Evolutionary conservation across 92 coral and sea anemone genomes (phyloP), one percentile per base, ranked within the genome.

Genomic region (Pocillopora meandrina): DNA sequence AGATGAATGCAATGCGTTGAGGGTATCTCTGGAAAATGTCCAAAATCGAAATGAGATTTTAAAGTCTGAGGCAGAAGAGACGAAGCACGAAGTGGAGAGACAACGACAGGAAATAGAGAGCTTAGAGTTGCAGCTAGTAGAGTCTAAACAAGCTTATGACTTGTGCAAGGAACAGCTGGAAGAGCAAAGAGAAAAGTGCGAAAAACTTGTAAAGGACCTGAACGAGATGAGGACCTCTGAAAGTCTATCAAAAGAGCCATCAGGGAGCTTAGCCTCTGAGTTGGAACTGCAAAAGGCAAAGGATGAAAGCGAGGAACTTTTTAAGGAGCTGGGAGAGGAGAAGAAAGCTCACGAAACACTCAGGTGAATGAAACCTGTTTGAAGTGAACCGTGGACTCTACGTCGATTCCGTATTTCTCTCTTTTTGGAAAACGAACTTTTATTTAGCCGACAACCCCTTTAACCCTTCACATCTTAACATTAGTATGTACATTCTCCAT

Each of bases 301-400:
- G 61, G 34, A 58, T 12, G 68, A 75, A 68, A 65, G 34, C 34
- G 82, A 76, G 0, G 86, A 81, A 56, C 61, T 76, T 55, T 4
- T 33, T 18, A 77, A 86, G 47, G 91, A 88, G 36, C 79, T 89
- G n/a, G 42, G 63, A 5, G 82, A 85, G 19, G 92, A 89, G 9
- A 74, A 62, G 59, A 85, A 74, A 65, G 77, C 80, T 3, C 89
- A 85, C 69, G 86, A 89, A 19, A 77, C 74, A 9, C 62, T 88
- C 3, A 83, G 88, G 91, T 88, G 2, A n/a, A 33, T 42, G 16
- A 31, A 34, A 18, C 56, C 52, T 42, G 52, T 42, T 3, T 42
- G 52, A 42, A 3, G 52, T 7, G 52, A 42, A 1, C 1, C 8
- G 8, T 42, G 52, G 52, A 42, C 8, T 3, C 52, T 42, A 2